A percentile compares a stretch with the other conserved stretches of the same genome.
These are phyloP conservation scores for Pyrrhia umbra DNA, from an alignment of 2,888 invertebrate species.

Conservation along the genomic window DNA sequence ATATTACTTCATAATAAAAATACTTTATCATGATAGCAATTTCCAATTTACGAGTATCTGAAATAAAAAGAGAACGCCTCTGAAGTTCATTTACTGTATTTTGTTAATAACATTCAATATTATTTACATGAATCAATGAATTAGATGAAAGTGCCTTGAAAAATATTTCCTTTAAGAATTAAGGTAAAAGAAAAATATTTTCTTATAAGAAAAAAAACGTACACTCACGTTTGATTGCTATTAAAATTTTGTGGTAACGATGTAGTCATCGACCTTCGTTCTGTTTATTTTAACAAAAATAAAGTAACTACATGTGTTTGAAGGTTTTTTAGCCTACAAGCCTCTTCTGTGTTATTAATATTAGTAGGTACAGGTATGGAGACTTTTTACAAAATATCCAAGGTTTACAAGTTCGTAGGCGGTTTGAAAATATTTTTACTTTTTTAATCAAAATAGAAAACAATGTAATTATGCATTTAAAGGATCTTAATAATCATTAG, in stretches of 20 bases:
- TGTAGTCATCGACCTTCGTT: background rate
- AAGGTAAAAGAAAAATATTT: background rate
- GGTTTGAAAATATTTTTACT: conserved; percentile 2
- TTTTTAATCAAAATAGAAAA: conserved; percentile 10
- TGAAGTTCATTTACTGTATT: conserved; percentile 59
- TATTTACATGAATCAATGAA: conserved; percentile 15
- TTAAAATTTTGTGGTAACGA: conserved; percentile 2
- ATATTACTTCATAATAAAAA: conserved; percentile 64
- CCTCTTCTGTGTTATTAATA: background rate
- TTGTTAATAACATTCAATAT: conserved; percentile 37
- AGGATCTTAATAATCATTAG: no score
- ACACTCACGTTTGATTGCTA: conserved; percentile 31
- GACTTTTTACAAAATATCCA: background rate
- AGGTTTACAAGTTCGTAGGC: background rate
- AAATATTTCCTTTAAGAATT: conserved; percentile 5
- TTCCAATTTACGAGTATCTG: conserved; percentile 61
- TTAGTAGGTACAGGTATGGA: background rate
- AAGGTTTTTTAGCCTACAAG: background rate
- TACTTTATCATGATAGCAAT: conserved; percentile 63
- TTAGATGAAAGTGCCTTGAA: conserved; percentile 10
- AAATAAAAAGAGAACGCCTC: conserved; percentile 55
- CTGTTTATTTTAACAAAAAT: background rate
- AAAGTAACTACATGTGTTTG: background rate
- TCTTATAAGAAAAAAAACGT: conserved; percentile 3
- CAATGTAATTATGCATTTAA: no score